phyloP scores from a whole-genome alignment of 2,113 vertebrate species.

The Notarius quadriscutis region DNA sequence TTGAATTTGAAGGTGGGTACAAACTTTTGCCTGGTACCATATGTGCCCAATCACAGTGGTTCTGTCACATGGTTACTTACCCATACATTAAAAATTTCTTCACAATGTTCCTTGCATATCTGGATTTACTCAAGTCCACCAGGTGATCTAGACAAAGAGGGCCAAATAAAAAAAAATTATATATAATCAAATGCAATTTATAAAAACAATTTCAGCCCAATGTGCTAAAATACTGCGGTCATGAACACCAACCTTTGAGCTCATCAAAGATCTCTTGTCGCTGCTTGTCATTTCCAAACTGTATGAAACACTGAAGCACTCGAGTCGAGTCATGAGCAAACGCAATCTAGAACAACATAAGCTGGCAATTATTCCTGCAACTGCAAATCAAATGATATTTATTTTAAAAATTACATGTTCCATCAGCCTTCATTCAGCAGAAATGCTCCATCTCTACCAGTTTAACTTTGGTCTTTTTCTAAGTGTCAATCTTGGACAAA shows the following conservation, averaged over 20 bases:
- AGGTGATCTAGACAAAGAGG: slow-evolving; percentile 74
- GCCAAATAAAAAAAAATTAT: background rate
- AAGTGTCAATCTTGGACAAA: background rate
- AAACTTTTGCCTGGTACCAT: too few relatives aligned
- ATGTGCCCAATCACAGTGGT: too few relatives aligned
- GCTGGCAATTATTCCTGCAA: background rate
- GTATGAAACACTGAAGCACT: slow-evolving; percentile 92
- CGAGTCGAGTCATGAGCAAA: slow-evolving; percentile 93
- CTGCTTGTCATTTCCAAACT: slow-evolving; percentile 84
- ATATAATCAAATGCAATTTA: background rate
- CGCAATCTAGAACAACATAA: slow-evolving; percentile 75
- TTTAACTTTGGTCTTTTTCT: background rate
- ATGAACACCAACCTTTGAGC: slow-evolving; percentile 78
- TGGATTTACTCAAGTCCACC: slow-evolving; percentile 86
- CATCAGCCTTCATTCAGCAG: background rate
- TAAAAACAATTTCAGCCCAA: background rate
- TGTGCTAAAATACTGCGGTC: background rate
- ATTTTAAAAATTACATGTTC: background rate
- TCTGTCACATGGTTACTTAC: slow-evolving; percentile 67
- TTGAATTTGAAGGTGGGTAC: too few relatives aligned
- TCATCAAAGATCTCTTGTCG: slow-evolving; percentile 83
- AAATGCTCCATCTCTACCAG: background rate
- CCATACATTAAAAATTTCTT: slow-evolving; percentile 97
- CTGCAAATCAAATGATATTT: background rate
- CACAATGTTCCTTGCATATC: slow-evolving; percentile 91